Percentiles rank a stretch among this genome's conserved stretches.
Evolutionary conservation across 2,797 vertebrate species (phyloP).

Genomic region (Discoglossus pictus): DNA sequence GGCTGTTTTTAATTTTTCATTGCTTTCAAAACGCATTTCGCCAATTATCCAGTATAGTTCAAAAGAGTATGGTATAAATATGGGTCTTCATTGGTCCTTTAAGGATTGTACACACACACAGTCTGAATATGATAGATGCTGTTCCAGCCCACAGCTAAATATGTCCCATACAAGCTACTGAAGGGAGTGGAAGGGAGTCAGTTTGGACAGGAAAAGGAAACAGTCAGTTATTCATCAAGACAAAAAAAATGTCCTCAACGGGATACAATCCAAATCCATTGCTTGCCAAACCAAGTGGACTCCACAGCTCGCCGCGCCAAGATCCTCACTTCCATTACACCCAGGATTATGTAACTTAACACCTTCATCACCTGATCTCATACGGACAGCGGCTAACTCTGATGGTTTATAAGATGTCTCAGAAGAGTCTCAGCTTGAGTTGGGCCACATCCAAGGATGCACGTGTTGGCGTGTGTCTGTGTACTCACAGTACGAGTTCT

Average conservation of each 20-base stretch:
- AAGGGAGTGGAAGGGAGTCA: conserved; percentile 21
- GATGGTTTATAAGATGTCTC: too few species aligned
- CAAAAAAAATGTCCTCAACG: conserved; percentile 48
- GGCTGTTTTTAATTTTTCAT: too few species aligned
- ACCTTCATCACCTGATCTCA: neutral
- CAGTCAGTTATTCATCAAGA: conserved; percentile 31
- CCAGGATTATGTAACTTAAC: conserved; percentile 12
- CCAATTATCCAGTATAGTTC: too few species aligned
- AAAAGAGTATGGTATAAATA: too few species aligned
- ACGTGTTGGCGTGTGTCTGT: too few species aligned
- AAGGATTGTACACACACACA: too few species aligned
- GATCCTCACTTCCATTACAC: conserved; percentile 8
- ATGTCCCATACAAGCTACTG: neutral
- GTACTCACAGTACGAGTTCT: too few species aligned
- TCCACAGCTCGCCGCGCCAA: conserved; percentile 26
- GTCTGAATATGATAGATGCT: conserved; percentile 14
- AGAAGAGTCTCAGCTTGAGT: too few species aligned
- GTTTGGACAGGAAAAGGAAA: conserved; percentile 40
- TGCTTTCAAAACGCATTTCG: too few species aligned
- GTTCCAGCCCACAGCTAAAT: conserved; percentile 28
- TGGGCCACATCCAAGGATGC: too few species aligned
- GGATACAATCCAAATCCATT: conserved; percentile 32
- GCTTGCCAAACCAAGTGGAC: conserved; percentile 37
- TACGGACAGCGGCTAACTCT: too few species aligned
- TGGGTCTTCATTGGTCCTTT: too few species aligned